Percentiles rank a stretch among this genome's conserved stretches.
phyloP scores from a whole-genome alignment of 2,113 vertebrate genomes.

The Haemorhous mexicanus region DNA sequence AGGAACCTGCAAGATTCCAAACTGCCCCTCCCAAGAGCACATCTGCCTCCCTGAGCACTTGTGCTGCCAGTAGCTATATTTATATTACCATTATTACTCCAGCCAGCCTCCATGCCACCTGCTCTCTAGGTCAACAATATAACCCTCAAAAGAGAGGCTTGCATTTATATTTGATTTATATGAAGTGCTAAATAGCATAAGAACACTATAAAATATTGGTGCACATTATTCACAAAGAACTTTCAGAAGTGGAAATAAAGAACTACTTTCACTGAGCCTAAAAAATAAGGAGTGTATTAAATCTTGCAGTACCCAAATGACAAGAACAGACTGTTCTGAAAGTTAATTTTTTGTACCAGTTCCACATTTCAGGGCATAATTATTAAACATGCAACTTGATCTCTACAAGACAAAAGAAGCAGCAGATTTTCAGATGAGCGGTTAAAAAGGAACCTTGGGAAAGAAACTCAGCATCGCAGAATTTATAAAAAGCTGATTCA shows the following conservation, averaged over 20 bases:
- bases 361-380: constrained; percentile 8
- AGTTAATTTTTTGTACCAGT: constrained; percentile 6
- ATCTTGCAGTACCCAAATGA: neutral
- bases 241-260: neutral
- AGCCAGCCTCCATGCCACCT: neutral
- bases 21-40: neutral
- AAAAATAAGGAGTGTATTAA: neutral
- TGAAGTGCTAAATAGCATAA: neutral
- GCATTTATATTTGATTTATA: neutral
- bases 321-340: constrained; percentile 37
- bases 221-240: neutral
- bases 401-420: constrained; percentile 1
- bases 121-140: constrained; percentile 16
- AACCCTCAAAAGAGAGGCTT: neutral
- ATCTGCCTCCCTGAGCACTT: neutral
- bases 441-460: neutral
- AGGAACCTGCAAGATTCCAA: neutral
- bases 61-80: neutral
- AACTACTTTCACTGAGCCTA: neutral
- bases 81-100: neutral
- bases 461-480: neutral
- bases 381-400: constrained; percentile 32
- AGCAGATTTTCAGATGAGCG: constrained; percentile 22
- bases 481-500: neutral
- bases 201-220: neutral